Base-by-base conservation (phyloP, 2,113 vertebrate species). In the Sterna hirundo region DNA sequence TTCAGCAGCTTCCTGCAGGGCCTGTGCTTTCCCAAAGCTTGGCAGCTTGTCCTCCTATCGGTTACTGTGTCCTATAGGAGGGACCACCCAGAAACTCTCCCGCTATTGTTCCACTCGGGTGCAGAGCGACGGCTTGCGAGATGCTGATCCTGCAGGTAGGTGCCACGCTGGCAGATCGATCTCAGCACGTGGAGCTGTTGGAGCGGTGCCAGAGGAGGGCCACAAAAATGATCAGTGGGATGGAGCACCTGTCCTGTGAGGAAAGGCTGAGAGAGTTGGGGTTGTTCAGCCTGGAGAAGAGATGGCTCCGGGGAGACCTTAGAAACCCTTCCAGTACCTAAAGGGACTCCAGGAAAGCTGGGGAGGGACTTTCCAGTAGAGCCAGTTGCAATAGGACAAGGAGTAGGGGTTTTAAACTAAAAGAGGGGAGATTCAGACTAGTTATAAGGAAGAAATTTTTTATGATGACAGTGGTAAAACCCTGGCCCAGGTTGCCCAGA, bases 41-140 rank as follows among this genome's bases (percentile, higher is more conserved):
- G 11, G 71, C 79, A 54, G 83, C 69, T 90, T 66, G 29, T 54
- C 84, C 57, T 5, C 22, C 82, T 57, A 2, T 84, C 7, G 1
- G 68, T 74, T 84, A 15, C 60, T 14, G 21, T 8, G 44, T 61
- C 62, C 86, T 18, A 3, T 22, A 19, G 80, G 26, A 88, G 32
- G 15, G 95, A 94, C 95, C 92, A 95, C 96, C 92, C 90, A 69
- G 70, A n/a, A 78, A 27, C 32, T 78, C 65, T 66, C 32, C 32
- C 55, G 11, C 87, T 83, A 17, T 71, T 84, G 74, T 82, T 86
- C 85, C 30, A 0, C 52, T 21, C 0, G 12, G 40, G 44, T 9
- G 4, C 9, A 5, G 52, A 76, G 40, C 0, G 2, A 22, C 0
- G 5, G 4, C 0, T 1, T 49, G 83, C 0, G 27, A 66, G 46